Evolutionary conservation across 2,797 vertebrate genomes (phyloP).

Genomic region (Smutsia gigantea): DNA sequence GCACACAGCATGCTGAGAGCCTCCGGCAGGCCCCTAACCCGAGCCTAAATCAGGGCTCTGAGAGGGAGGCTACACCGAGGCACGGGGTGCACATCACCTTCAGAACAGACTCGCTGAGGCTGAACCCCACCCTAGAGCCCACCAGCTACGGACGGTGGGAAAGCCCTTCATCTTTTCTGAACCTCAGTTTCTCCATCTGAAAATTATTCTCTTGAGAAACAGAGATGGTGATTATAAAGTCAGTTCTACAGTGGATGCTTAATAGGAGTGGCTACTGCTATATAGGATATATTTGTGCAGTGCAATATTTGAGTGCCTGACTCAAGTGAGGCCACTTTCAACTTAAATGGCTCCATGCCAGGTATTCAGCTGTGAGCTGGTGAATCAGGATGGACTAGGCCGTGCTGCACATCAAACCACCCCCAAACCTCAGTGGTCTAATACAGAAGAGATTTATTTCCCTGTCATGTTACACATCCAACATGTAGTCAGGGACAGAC

Average conservation of each 20-base stretch:
- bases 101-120: rapidly evolving
- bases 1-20: background rate
- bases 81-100: rapidly evolving
- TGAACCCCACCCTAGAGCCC: background rate
- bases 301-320: background rate
- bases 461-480: background rate
- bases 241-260: too few relatives aligned
- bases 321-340: background rate
- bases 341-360: background rate
- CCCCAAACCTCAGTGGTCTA: background rate
- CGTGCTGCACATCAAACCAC: background rate
- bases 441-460: background rate
- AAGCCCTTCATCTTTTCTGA: background rate
- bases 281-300: background rate
- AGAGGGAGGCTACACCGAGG: background rate
- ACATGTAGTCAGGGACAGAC: background rate
- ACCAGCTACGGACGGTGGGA: background rate
- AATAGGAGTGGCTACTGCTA: rapidly evolving
- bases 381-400: background rate
- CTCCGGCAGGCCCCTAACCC: rapidly evolving
- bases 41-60: background rate
- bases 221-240: background rate
- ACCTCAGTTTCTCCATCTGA: background rate
- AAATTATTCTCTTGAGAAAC: background rate
- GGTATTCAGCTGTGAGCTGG: background rate